Conservation (phyloP, 1,140 invertebrate species). For the Bombus haemorrhoidalis region DNA sequence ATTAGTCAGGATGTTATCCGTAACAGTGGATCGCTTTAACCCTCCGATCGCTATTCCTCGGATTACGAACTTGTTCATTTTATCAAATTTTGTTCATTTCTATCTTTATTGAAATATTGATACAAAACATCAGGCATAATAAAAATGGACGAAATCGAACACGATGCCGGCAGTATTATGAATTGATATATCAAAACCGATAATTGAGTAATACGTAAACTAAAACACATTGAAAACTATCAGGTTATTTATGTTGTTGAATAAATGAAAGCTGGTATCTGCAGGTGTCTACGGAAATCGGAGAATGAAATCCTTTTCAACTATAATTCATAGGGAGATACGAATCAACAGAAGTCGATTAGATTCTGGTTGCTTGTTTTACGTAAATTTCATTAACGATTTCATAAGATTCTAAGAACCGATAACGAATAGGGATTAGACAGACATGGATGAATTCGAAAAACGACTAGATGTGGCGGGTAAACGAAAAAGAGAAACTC, state of each 20-base stretch:
- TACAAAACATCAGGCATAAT: too few relatives aligned
- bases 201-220: neutral
- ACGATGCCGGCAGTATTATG: too few relatives aligned
- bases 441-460: too few relatives aligned
- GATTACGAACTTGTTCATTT: too few relatives aligned
- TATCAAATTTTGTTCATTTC: neutral
- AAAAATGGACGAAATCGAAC: too few relatives aligned
- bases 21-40: neutral
- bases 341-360: neutral
- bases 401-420: neutral
- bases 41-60: neutral
- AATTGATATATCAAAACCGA: neutral
- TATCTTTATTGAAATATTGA: too few relatives aligned
- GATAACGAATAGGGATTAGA: neutral
- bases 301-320: neutral
- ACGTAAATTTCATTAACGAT: neutral
- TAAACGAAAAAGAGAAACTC: constrained; percentile 34
- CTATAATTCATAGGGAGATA: neutral
- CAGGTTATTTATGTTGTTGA: neutral
- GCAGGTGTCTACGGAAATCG: neutral
- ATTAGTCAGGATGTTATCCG: neutral
- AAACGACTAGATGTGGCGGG: neutral
- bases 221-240: too few relatives aligned
- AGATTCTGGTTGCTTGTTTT: neutral
- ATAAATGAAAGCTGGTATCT: neutral